Percentiles rank a stretch among this genome's conserved stretches.
Conservation (phyloP, 1,140 invertebrate genomes). For the Arion vulgaris region DNA sequence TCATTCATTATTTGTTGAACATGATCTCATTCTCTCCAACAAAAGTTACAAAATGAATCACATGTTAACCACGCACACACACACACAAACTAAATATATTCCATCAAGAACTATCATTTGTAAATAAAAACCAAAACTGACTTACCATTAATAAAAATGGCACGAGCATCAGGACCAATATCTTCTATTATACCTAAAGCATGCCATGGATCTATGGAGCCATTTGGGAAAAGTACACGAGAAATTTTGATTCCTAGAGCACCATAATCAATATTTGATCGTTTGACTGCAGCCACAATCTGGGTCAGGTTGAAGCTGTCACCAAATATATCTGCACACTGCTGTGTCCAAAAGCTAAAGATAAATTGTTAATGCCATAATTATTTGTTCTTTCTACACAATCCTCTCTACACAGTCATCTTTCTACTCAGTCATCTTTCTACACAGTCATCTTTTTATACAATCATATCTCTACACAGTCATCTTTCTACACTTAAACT, state of each 20-base stretch:
- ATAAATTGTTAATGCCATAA: not conserved
- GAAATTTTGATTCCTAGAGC: constrained; percentile 80
- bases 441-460: too few relatives aligned
- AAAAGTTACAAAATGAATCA: too few relatives aligned
- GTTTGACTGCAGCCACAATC: constrained; percentile 77
- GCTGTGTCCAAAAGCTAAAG: constrained; percentile 83
- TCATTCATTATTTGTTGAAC: too few relatives aligned
- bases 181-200: constrained; percentile 77
- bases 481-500: too few relatives aligned
- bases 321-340: constrained; percentile 87
- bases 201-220: constrained; percentile 95
- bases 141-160: constrained; percentile 70
- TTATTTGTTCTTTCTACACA: too few relatives aligned
- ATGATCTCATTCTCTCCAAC: too few relatives aligned
- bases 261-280: constrained; percentile 88
- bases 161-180: constrained; percentile 61
- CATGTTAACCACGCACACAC: too few relatives aligned
- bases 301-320: constrained; percentile 77
- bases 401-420: too few relatives aligned
- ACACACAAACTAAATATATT: too few relatives aligned
- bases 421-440: too few relatives aligned
- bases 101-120: too few relatives aligned
- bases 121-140: not conserved
- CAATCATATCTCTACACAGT: too few relatives aligned
- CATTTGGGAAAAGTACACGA: constrained; percentile 90